phyloP scores from a whole-genome alignment of 2,797 vertebrate genomes.

The Coranthus polyacanthus region DNA sequence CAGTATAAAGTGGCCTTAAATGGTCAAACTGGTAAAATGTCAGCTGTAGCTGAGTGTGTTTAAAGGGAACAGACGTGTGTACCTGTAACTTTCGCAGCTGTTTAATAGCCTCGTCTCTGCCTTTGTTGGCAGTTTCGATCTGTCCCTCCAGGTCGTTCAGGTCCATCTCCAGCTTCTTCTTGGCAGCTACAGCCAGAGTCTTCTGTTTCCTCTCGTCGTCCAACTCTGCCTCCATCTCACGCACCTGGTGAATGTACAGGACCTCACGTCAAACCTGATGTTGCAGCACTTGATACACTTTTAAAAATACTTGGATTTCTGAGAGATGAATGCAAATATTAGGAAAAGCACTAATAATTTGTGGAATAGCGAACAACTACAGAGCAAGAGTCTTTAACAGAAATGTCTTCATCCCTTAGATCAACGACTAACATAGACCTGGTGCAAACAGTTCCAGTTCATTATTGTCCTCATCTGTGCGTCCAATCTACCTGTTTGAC shows the following conservation, averaged over 20 bases:
- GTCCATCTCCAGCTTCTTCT: slow-evolving; percentile 99
- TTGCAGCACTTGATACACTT: not conserved
- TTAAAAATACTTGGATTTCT: too few relatives aligned
- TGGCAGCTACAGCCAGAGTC: slow-evolving; percentile 92
- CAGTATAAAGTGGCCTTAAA: too few relatives aligned
- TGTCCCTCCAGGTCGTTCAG: slow-evolving; percentile 96
- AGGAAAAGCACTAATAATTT: not conserved
- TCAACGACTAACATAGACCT: not conserved
- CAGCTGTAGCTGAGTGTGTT: not conserved
- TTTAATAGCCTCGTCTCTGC: slow-evolving; percentile 95
- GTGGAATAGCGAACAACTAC: too few relatives aligned
- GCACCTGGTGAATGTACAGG: slow-evolving; percentile 80
- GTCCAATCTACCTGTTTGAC: slow-evolving; percentile 89
- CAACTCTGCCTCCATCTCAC: slow-evolving; percentile 96
- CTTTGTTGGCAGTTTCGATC: slow-evolving; percentile 95
- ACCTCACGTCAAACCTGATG: not conserved
- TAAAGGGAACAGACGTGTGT: not conserved
- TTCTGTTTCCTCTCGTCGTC: slow-evolving; percentile 98
- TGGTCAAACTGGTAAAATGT: not conserved
- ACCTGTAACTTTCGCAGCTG: slow-evolving; percentile 98
- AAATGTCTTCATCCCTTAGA: not conserved
- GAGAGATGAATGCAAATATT: too few relatives aligned
- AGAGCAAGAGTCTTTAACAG: too few relatives aligned
- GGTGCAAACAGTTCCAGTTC: not conserved
- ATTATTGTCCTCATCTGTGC: rapidly evolving